These are phyloP conservation scores for Magallana nippona DNA, from an alignment of 2,888 invertebrate genomes.

Conservation along the genomic window DNA sequence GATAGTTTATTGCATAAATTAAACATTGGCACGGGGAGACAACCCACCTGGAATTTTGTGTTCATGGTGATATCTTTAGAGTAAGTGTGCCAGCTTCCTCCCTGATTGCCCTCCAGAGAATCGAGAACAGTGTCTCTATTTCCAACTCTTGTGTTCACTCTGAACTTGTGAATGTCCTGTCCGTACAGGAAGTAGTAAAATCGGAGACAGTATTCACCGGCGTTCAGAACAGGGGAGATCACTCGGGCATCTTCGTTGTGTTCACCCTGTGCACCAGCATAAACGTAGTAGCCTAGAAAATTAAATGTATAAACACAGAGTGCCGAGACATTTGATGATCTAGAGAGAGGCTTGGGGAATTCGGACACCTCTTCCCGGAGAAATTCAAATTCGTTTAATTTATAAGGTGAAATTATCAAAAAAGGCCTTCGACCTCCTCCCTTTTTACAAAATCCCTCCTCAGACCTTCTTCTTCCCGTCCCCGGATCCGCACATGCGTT, in stretches of 20 bases:
- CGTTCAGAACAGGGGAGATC: conserved; percentile 48
- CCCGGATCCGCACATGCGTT: neutral
- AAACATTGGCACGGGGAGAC: no score
- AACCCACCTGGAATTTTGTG: conserved; percentile 44
- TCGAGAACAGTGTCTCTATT: conserved; percentile 43
- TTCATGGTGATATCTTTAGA: conserved; percentile 39
- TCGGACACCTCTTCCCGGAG: no score
- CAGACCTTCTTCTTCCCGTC: no score
- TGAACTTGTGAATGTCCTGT: conserved; percentile 49
- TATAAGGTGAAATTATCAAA: no score
- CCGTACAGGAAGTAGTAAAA: conserved; percentile 56
- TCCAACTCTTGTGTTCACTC: conserved; percentile 42
- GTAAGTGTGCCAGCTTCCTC: conserved; percentile 47
- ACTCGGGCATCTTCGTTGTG: conserved; percentile 54
- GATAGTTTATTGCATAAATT: neutral
- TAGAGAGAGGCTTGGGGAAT: no score
- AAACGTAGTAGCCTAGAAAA: conserved; percentile 51
- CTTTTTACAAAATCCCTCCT: no score
- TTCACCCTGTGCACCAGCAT: conserved; percentile 49
- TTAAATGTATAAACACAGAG: neutral
- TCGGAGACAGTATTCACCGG: conserved; percentile 58
- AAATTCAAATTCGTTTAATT: no score
- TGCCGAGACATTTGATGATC: no score
- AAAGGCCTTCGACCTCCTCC: no score
- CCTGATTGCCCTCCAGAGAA: conserved; percentile 47